These are phyloP conservation scores for Linhomoeus sp. DNA, from an alignment of 2,888 invertebrate species.

Conservation along the genomic window DNA sequence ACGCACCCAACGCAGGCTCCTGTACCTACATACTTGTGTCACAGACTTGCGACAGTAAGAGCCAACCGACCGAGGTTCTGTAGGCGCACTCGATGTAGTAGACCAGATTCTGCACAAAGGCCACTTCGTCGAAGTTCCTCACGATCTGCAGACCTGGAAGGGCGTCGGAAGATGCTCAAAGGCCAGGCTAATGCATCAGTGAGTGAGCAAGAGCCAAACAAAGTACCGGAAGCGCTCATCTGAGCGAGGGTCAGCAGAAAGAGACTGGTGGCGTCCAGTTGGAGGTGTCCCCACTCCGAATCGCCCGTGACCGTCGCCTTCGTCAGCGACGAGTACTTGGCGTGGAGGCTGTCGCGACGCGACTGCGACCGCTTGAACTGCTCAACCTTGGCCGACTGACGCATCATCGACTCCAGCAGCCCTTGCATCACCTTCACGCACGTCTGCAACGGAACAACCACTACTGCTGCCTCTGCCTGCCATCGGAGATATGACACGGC, in stretches of 20 bases:
- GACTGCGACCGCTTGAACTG: conserved; percentile 71
- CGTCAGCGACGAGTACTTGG: conserved; percentile 65
- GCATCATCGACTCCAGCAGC: conserved; percentile 93
- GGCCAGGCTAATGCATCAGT: too few species aligned
- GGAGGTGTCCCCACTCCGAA: conserved; percentile 91
- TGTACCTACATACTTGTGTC: too few species aligned
- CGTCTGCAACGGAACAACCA: too few species aligned
- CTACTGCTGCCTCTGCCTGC: too few species aligned
- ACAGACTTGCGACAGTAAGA: too few species aligned
- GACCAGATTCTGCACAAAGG: too few species aligned
- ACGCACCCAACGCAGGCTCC: too few species aligned
- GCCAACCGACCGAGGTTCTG: too few species aligned
- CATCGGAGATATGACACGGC: too few species aligned
- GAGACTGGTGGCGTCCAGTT: conserved; percentile 85
- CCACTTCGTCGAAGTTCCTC: conserved; percentile 91
- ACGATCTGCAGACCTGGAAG: conserved; percentile 68
- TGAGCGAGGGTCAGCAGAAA: conserved; percentile 84
- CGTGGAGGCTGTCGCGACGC: conserved; percentile 68
- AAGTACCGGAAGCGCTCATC: conserved; percentile 76
- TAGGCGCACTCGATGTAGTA: too few species aligned
- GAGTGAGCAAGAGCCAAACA: neutral
- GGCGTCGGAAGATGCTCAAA: too few species aligned
- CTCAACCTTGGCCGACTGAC: conserved; percentile 91
- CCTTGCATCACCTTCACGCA: conserved; percentile 44
- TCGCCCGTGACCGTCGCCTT: conserved; percentile 83